Conservation (phyloP, 2,888 invertebrate species). For the Pyrrhia umbra region DNA sequence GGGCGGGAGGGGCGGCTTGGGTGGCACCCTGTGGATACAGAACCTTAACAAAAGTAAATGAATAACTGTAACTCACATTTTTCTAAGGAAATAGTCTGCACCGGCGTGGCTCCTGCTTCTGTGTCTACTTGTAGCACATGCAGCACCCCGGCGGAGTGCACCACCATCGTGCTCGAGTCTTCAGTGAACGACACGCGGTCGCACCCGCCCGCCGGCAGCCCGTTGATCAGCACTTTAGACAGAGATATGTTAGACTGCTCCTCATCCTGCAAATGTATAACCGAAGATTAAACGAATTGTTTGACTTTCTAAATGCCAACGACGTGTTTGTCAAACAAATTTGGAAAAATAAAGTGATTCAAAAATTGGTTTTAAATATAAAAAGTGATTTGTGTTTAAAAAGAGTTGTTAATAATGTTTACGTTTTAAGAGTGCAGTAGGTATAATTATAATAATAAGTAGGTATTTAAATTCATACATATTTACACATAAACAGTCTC, state of each 20-base stretch:
- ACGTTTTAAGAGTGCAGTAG: no score
- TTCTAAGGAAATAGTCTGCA: conserved; percentile 75
- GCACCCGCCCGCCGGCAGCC: conserved; percentile 69
- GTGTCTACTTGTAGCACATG: conserved; percentile 79
- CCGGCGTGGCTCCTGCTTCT: conserved; percentile 77
- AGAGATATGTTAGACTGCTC: conserved; percentile 79
- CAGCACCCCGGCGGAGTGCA: conserved; percentile 70
- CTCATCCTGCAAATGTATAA: conserved; percentile 82
- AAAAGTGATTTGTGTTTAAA: no score
- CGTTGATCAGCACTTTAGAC: conserved; percentile 77
- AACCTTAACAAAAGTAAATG: not conserved
- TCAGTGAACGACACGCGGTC: conserved; percentile 76
- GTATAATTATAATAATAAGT: no score
- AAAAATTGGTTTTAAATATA: no score
- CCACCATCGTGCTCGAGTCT: conserved; percentile 76
- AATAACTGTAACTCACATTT: conserved; percentile 71
- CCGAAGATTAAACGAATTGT: no score
- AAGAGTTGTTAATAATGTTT: no score
- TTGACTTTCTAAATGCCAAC: not conserved
- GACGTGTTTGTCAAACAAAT: not conserved
- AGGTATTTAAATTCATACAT: no score
- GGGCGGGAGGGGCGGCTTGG: no score
- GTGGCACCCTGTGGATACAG: no score
- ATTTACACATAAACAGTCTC: no score
- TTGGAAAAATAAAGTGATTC: no score